Base-by-base conservation (phyloP, 2,888 invertebrate genomes). In the Trichopria drosophilae region DNA sequence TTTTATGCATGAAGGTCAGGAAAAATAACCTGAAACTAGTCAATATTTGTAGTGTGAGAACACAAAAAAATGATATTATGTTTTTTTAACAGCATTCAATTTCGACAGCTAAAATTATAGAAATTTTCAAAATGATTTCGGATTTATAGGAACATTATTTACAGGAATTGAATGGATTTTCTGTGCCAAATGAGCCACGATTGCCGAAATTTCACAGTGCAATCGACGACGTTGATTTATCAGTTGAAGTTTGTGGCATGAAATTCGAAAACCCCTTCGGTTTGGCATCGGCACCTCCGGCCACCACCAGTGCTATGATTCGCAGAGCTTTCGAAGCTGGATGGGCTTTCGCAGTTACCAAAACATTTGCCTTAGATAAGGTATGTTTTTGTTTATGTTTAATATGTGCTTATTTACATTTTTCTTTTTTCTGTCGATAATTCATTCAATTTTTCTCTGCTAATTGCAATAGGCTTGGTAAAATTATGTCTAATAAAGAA, bases 301-400 rank as follows among this genome's bases (percentile, higher is more conserved):
- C 95, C 5, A 99, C 98, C 2, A 87, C 88, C 50, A 84, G 91
- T 3, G 86, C 94, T 0, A 99, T 99, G 97, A 95, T 98, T 37
- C 80, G 98, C 4, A 80, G 98, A 55, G 89, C 91, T 12, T 99
- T 98, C 72, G 86, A 94, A 72, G 91, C 93, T 61, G 98, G 98
- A 1, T 99, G 99, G 99, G 91, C 88, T 0, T 99, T 93, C 71
- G 92, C 87, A n/a, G 89, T 99, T 2, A 99, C 98, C 0, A 99
- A 99, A 79, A 99, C 98, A 0, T 99, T 93, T 73, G 83, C 88
- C 3, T 79, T 99, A 12, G 92, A 96, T 72, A 98, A 99, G 82
- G 93, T 91, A 75, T 60, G 29, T 54, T 15, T n/a, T 12, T 36
- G 34, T 20, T 15, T 24, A 34, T 29, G n/a, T 9, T 6, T 7